Conservation (phyloP, 1,140 invertebrate species). For the Eurosta solidaginis region DNA sequence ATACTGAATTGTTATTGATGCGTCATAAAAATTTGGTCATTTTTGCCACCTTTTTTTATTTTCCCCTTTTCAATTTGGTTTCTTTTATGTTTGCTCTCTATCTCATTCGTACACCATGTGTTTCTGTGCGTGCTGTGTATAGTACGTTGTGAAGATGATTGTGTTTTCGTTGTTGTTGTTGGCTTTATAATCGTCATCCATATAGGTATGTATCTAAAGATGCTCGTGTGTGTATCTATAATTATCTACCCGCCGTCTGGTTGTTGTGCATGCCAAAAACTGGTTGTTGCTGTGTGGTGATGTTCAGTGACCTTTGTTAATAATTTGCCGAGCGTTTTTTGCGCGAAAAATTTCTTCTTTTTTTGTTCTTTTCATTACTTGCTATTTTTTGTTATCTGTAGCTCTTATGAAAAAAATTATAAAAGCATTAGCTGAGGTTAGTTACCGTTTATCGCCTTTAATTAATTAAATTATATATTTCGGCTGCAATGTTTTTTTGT, state of each 20-base stretch:
- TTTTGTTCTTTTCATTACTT: not conserved
- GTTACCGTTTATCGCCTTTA: not conserved
- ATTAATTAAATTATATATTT: not conserved
- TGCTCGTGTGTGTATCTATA: not conserved
- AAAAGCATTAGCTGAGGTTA: not conserved
- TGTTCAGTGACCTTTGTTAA: conserved; percentile 17
- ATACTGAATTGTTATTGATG: not conserved
- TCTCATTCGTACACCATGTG: not conserved
- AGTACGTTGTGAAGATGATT: no score
- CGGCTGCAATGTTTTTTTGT: not conserved
- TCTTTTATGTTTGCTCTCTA: not conserved
- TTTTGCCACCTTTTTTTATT: not conserved
- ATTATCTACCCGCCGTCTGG: no score
- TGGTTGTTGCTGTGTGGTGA: not conserved
- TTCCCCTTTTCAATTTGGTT: not conserved
- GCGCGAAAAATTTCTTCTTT: not conserved
- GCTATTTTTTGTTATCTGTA: not conserved
- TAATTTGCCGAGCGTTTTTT: not conserved
- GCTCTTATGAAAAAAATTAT: not conserved
- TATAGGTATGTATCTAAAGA: not conserved
- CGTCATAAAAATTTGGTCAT: not conserved
- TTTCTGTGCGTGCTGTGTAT: not conserved
- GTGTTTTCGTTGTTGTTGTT: not conserved
- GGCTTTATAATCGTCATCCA: not conserved
- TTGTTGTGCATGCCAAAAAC: not conserved